Base-by-base conservation (phyloP, 2,113 vertebrate genomes). In the Nyctibius bracteatus region DNA sequence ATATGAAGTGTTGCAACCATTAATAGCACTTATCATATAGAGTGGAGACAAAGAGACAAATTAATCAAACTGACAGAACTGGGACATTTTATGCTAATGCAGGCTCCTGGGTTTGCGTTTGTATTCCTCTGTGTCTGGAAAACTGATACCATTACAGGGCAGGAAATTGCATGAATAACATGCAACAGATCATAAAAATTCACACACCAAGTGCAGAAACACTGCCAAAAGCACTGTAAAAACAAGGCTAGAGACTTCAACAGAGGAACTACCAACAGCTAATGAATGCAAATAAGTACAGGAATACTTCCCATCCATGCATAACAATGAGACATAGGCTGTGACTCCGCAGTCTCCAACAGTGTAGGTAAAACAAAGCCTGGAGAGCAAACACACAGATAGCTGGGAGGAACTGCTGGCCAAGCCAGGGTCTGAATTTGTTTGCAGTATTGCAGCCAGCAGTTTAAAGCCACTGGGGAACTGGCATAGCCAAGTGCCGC, bases 61-160 rank as follows among this genome's bases (percentile, higher is more conserved):
- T 99, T 98, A 98, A 99, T 99, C 98, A 99, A 97, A 95, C 91
- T 98, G 98, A 99, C 98, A 99, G 98, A 98, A 98, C 98, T 98
- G 98, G 98, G 98, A 98, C 98, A 97, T 98, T 98, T 99, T 98
- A 98, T 98, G 98, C 98, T 98, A 98, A 99, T 98, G 89, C 88
- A 62, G 95, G 97, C 98, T 98, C 97, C 97, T 96, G 98, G 97
- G 98, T 98, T 98, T 98, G 96, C 96, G 96, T 97, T 97, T 96
- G 97, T 96, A 97, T 98, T 98, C 97, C 98, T 98, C 96, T 97
- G 97, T 37, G 97, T 98, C 98, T 98, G 98, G 98, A 97, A 98
- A 98, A 98, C 96, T 96, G 95, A 98, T 98, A 98, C 98, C 97
- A 98, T 98, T 98, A 98, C 98, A 97, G 98, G 96, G 97, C 97